Conservation (phyloP, 2,797 vertebrate species). For the Pagetopsis macropterus region DNA sequence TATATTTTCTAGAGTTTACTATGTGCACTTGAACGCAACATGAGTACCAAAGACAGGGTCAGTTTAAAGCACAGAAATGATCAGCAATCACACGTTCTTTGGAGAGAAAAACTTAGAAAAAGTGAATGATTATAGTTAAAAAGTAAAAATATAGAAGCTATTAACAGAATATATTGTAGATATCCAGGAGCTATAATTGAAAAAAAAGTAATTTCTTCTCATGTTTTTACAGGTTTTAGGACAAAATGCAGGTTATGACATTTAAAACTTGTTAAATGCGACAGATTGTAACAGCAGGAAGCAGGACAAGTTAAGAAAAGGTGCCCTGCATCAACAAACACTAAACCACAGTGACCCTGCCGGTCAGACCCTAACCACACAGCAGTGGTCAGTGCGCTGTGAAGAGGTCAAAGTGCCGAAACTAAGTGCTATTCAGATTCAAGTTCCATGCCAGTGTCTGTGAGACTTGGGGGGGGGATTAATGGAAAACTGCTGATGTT, state of each 20-base stretch:
- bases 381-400: not conserved
- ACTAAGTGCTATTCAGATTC: no score
- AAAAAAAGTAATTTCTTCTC: not conserved
- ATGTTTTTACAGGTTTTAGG: not conserved
- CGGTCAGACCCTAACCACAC: constrained; percentile 31
- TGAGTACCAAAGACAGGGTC: not conserved
- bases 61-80: constrained; percentile 47
- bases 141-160: no score
- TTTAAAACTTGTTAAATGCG: not conserved
- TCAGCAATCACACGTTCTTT: constrained; percentile 56
- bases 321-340: constrained; percentile 28
- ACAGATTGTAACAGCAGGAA: not conserved
- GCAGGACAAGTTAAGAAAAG: not conserved
- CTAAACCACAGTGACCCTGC: not conserved
- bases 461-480: not conserved
- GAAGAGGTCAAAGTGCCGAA: not conserved
- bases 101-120: not conserved
- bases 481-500: constrained; percentile 35
- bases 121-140: not conserved
- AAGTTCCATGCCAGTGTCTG: constrained; percentile 1
- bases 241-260: not conserved
- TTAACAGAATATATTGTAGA: not conserved
- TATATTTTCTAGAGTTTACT: no score
- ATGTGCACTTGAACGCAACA: constrained; percentile 32
- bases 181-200: not conserved